Percentiles rank a stretch among this genome's conserved stretches.
phyloP scores from a whole-genome alignment of 2,888 invertebrate species.

The Fabriciana adippe region DNA sequence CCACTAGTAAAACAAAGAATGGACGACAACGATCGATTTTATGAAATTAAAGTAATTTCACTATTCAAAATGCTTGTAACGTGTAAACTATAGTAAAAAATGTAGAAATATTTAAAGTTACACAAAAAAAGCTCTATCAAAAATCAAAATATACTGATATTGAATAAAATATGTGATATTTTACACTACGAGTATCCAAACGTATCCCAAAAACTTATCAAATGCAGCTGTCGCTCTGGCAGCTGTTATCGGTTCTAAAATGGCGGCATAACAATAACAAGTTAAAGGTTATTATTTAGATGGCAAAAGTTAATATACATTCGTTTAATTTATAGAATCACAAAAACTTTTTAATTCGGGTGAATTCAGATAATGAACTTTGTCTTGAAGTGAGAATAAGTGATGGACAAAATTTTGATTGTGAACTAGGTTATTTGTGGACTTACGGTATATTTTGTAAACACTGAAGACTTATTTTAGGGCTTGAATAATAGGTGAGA shows the following conservation, averaged over 20 bases:
- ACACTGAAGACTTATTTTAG: constrained; percentile 27
- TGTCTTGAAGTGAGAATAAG: constrained; percentile 10
- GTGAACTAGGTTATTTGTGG: constrained; percentile 24
- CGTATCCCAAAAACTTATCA: neutral
- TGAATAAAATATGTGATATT: neutral
- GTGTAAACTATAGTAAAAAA: neutral
- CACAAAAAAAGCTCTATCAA: neutral
- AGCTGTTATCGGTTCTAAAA: constrained; percentile 35
- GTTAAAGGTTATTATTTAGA: neutral
- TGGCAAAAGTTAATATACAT: neutral
- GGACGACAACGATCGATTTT: too few species aligned
- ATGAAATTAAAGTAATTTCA: too few species aligned
- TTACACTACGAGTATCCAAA: constrained; percentile 6
- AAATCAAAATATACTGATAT: neutral
- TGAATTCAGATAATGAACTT: neutral
- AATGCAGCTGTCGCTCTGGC: constrained; percentile 23
- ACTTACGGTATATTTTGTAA: constrained; percentile 24
- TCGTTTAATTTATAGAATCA: too few species aligned
- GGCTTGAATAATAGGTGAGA: constrained; percentile 20
- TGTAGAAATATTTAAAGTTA: neutral
- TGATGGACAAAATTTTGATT: constrained; percentile 15
- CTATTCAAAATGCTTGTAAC: neutral
- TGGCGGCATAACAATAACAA: constrained; percentile 44
- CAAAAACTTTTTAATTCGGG: too few species aligned
- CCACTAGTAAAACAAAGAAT: too few species aligned